A percentile compares a stretch with the other conserved stretches of the same genome.
phyloP scores from a whole-genome alignment of 37 sponge, comb jelly and placozoan genomes.

The Amphimedon queenslandica region DNA sequence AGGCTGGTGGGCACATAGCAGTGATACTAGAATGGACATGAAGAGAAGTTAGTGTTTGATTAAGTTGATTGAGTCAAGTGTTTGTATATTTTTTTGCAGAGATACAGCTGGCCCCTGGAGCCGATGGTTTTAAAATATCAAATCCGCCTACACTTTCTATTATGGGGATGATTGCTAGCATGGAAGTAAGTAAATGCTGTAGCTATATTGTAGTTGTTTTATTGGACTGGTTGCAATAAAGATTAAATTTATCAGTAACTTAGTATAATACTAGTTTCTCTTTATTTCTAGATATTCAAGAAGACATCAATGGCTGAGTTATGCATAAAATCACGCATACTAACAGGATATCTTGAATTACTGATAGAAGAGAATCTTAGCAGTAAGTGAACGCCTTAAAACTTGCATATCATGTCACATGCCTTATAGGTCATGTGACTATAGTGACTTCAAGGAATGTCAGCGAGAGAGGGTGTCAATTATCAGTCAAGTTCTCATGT shows the following conservation, averaged over 20 bases:
- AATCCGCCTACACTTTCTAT: conserved; percentile 66
- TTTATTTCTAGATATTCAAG: conserved; percentile 39
- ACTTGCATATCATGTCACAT: background rate
- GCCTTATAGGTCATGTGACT: conserved; percentile 16
- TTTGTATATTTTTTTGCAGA: conserved; percentile 17
- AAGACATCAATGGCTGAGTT: conserved; percentile 66
- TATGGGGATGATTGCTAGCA: conserved; percentile 41
- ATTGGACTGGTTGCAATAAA: background rate
- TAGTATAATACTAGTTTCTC: background rate
- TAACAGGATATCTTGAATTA: conserved; percentile 90
- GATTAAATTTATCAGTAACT: background rate
- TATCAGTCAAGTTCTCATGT: conserved; percentile 66
- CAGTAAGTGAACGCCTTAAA: background rate
- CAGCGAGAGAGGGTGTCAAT: conserved; percentile 71
- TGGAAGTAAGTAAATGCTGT: conserved; percentile 32
- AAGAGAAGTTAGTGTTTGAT: conserved; percentile 34
- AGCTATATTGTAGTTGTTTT: background rate
- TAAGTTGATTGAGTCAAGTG: background rate
- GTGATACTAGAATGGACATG: conserved; percentile 74
- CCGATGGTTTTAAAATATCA: conserved; percentile 79
- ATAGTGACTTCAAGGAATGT: conserved; percentile 80
- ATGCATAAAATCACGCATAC: conserved; percentile 58
- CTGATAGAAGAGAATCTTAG: conserved; percentile 45
- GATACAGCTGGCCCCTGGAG: conserved; percentile 65
- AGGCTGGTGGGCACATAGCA: conserved; percentile 92